Conservation (phyloP, 2,113 vertebrate species). For the Ibidorhyncha struthersii region DNA sequence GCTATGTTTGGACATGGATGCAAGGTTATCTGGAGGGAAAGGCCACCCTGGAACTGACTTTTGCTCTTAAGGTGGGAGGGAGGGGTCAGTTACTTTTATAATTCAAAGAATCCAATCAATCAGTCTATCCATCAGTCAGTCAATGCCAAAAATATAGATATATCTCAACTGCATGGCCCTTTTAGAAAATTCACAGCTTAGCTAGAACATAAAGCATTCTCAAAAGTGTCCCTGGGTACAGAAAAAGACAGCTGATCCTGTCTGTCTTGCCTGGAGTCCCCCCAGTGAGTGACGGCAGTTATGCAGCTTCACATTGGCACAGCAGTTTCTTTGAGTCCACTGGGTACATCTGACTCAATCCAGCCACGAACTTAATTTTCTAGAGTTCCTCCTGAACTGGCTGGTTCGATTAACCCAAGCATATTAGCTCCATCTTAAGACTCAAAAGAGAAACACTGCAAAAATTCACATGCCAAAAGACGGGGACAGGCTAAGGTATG, state of each 20-base stretch:
- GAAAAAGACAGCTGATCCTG: background rate
- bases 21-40: background rate
- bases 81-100: background rate
- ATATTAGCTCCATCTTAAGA: background rate
- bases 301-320: background rate
- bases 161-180: background rate
- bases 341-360: background rate
- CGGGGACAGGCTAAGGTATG: background rate
- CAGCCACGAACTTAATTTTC: background rate
- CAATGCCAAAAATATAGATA: constrained; percentile 40
- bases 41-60: background rate
- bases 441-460: background rate
- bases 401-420: background rate
- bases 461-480: background rate
- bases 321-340: background rate
- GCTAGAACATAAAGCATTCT: background rate
- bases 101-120: background rate
- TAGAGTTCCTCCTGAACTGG: background rate
- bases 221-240: background rate
- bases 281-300: background rate
- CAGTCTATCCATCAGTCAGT: background rate
- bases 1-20: background rate
- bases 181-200: constrained; percentile 66
- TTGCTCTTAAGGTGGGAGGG: background rate
- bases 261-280: background rate